Base-by-base conservation (phyloP, 2,888 invertebrate genomes). In the Atherix ibis region DNA sequence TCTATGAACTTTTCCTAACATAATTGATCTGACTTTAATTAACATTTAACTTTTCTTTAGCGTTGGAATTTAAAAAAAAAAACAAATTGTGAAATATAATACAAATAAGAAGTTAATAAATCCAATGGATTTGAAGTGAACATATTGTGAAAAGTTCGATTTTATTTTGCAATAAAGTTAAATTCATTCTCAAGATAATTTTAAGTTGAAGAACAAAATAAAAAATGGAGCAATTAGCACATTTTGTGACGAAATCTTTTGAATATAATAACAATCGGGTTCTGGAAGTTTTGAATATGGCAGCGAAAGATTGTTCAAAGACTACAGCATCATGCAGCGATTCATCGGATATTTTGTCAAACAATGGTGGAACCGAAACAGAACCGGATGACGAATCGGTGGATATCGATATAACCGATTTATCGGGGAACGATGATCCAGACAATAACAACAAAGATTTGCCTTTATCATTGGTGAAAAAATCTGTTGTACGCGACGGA, bases 171-270 rank as follows among this genome's bases (percentile, higher is more conserved):
- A n/a, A n/a, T n/a, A n/a, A n/a, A n/a, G n/a, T n/a, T n/a, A n/a
- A n/a, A n/a, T n/a, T n/a, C n/a, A n/a, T n/a, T n/a, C n/a, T n/a
- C n/a, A n/a, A n/a, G n/a, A n/a, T n/a, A n/a, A n/a, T n/a, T n/a
- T n/a, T n/a, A n/a, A n/a, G n/a, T n/a, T n/a, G n/a, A n/a, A n/a
- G n/a, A n/a, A n/a, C n/a, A n/a, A n/a, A n/a, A n/a, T n/a, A n/a
- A n/a, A 61, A 56, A 62, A 85, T 87, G 85, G 85, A 85, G 67
- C 82, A 85, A 68, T 71, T 87, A 62, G 81, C 85, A 54, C 82
- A 84, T 68, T 85, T 87, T 68, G 85, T 87, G 55, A 82, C 82
- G 51, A 84, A 84, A 65, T 83, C 84, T 41, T 79, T 85, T 62
- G 79, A 79, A 55, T 72, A 71, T 44, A 62, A 56, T 41, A 44